A percentile compares a stretch with the other conserved stretches of the same genome.
Conservation (phyloP, 2,113 vertebrate species). For the Ailurus styani region DNA sequence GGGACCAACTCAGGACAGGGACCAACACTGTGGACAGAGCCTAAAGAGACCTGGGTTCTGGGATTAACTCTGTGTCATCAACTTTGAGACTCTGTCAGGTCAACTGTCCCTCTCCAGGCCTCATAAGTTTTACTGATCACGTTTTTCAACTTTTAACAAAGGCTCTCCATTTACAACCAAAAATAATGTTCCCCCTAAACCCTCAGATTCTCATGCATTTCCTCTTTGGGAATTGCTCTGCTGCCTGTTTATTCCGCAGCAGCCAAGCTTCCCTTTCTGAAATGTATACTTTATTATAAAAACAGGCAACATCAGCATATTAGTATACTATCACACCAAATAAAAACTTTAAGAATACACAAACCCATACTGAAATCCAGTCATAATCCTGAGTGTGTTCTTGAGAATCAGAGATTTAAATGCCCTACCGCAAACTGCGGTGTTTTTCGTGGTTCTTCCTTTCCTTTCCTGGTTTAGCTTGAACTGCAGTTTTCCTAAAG, state of each 20-base stretch:
- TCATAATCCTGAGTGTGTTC: not conserved
- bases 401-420: not conserved
- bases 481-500: not conserved
- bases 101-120: not conserved
- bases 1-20: not conserved
- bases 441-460: not conserved
- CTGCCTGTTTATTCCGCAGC: not conserved
- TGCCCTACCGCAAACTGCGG: not conserved
- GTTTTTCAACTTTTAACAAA: conserved; percentile 53
- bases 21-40: not conserved
- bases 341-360: not conserved
- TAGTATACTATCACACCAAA: not conserved
- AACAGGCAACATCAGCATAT: not conserved
- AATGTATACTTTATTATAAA: not conserved
- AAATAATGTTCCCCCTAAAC: not conserved
- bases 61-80: not conserved
- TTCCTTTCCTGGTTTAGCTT: not conserved
- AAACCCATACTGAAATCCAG: not conserved
- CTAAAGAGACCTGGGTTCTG: not conserved
- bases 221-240: not conserved
- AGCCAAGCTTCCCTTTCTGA: conserved; percentile 33
- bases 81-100: not conserved
- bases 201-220: not conserved
- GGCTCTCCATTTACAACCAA: not conserved
- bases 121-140: not conserved